Evolutionary conservation across 1,140 invertebrate genomes (phyloP).

Genomic region (Alviniconcha marisindica): DNA sequence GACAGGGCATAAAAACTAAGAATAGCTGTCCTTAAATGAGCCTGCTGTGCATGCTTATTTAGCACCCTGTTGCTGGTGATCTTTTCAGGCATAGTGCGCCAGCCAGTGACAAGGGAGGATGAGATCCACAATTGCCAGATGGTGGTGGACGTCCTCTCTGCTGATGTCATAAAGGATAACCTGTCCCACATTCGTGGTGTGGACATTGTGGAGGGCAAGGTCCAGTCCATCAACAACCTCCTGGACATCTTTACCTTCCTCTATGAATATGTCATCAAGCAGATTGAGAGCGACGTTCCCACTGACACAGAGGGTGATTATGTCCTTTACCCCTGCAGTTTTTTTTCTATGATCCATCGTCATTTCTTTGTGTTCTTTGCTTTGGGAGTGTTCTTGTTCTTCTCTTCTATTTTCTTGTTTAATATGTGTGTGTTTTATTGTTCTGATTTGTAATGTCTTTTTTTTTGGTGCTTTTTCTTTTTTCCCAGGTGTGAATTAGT

Average conservation of each 20-base stretch:
- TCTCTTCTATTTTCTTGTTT: too few relatives aligned
- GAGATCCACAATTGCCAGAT: slow-evolving; percentile 74
- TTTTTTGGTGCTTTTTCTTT: too few relatives aligned
- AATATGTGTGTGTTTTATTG: too few relatives aligned
- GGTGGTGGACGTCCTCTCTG: slow-evolving; percentile 72
- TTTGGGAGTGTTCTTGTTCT: too few relatives aligned
- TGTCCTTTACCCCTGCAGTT: background rate
- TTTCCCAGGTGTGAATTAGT: too few relatives aligned
- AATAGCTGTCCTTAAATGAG: background rate
- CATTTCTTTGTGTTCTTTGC: too few relatives aligned
- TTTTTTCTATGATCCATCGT: too few relatives aligned
- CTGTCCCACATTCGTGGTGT: slow-evolving; percentile 73
- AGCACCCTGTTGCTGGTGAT: too few relatives aligned
- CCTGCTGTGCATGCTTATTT: background rate
- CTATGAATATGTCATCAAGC: slow-evolving; percentile 71
- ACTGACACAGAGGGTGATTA: slow-evolving; percentile 56
- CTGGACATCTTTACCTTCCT: slow-evolving; percentile 73
- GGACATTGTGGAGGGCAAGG: slow-evolving; percentile 66
- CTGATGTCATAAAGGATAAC: slow-evolving; percentile 72
- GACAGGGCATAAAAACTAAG: background rate
- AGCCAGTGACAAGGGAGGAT: slow-evolving; percentile 68
- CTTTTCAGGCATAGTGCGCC: slow-evolving; percentile 65
- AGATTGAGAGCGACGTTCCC: slow-evolving; percentile 71
- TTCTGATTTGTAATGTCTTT: too few relatives aligned
- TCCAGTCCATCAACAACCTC: slow-evolving; percentile 68